phyloP scores from a whole-genome alignment of 1,140 invertebrate species.

The Manduca sexta region DNA sequence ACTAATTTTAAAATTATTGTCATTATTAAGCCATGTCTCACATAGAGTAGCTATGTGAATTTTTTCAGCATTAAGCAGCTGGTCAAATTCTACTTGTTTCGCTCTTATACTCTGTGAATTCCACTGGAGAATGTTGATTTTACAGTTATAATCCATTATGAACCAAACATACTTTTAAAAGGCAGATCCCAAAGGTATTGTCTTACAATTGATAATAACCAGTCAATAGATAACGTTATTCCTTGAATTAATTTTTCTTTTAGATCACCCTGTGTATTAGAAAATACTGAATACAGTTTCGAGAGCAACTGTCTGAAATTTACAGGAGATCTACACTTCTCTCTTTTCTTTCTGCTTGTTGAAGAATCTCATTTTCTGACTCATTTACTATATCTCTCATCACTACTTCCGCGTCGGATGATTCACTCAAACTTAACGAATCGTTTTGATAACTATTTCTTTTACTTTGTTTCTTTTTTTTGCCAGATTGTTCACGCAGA shows the following conservation, averaged over 20 bases:
- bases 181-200: slow-evolving; percentile 17
- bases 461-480: neutral
- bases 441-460: too few relatives aligned
- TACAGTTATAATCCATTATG: neutral
- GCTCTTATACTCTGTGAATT: slow-evolving; percentile 20
- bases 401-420: too few relatives aligned
- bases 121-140: slow-evolving; percentile 19
- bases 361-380: too few relatives aligned
- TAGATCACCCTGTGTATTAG: slow-evolving; percentile 5
- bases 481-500: too few relatives aligned
- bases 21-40: slow-evolving; percentile 19
- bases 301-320: neutral
- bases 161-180: too few relatives aligned
- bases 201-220: slow-evolving; percentile 11
- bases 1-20: slow-evolving; percentile 7
- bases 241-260: slow-evolving; percentile 5
- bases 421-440: too few relatives aligned
- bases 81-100: slow-evolving; percentile 15
- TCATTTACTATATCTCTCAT: too few relatives aligned
- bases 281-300: neutral
- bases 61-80: slow-evolving; percentile 14
- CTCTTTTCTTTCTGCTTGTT: too few relatives aligned
- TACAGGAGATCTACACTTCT: neutral
- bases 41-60: slow-evolving; percentile 16
- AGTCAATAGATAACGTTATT: slow-evolving; percentile 12